Conservation (phyloP, 2,888 invertebrate genomes). For the Dinocampus coccinellae region DNA sequence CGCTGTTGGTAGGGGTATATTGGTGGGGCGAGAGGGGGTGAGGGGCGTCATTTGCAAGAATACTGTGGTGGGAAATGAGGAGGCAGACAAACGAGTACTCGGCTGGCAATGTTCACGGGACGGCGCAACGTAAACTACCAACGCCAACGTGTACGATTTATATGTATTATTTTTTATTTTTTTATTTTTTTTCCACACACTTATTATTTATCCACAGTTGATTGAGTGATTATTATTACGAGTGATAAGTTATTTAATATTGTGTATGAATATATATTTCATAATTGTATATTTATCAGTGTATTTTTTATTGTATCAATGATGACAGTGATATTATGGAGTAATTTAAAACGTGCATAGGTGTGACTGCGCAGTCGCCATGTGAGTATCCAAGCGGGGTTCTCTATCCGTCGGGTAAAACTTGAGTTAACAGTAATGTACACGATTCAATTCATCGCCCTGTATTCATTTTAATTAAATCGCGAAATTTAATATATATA, state of each 20-base stretch:
- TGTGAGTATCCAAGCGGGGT: constrained; percentile 58
- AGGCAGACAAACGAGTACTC: constrained; percentile 40
- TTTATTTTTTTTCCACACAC: not conserved
- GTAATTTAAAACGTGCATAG: constrained; percentile 62
- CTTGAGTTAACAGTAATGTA: constrained; percentile 30
- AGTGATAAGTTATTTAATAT: not conserved
- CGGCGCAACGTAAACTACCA: constrained; percentile 45
- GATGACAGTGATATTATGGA: constrained; percentile 34
- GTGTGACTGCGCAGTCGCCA: constrained; percentile 68
- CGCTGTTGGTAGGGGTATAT: constrained; percentile 15
- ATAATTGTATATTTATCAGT: not conserved
- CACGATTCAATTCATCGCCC: constrained; percentile 25
- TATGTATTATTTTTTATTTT: constrained; percentile 2
- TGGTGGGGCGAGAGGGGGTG: constrained; percentile 44
- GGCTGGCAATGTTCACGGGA: constrained; percentile 57
- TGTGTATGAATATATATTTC: not conserved
- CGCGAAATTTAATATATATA: not conserved
- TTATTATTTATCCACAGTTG: not conserved
- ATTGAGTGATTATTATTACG: not conserved
- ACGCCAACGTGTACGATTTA: constrained; percentile 40
- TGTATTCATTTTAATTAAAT: not conserved
- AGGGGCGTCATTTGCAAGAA: constrained; percentile 54
- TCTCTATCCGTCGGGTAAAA: constrained; percentile 17
- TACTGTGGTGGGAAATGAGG: constrained; percentile 35
- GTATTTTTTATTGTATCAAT: constrained; percentile 29